Base-by-base conservation (phyloP, 2,113 vertebrate genomes). In the Nematolebias whitei region DNA sequence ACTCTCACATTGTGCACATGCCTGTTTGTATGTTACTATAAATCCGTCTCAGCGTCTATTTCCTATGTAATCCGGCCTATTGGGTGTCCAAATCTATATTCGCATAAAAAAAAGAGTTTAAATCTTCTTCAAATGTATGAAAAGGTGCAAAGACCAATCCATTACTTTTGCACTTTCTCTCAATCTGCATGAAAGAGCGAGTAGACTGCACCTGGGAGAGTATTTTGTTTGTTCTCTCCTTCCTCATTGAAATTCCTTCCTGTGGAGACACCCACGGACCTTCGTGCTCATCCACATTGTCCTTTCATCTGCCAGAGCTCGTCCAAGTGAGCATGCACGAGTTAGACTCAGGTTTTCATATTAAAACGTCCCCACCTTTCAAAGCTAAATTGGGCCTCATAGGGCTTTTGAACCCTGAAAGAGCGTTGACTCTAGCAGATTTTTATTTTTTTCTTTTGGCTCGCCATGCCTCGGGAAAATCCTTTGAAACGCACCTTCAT, bases 351-450 rank as follows among this genome's bases (percentile, higher is more conserved):
- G 80, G 54, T 80, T 83, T 80, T 74, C 64, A 65, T 65, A 80
- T 72, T 68, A 63, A 85, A 85, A 74, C 43, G 18, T 45, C 64
- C 60, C 71, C 51, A 45, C 79, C 63, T 84, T 81, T 82, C 83
- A 88, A 88, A 91, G 84, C 76, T 54, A 75, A 80, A 87, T 80
- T 79, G 57, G 73, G 67, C 78, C 84, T 89, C 85, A 87, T 64
- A 79, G 58, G 20, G 72, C 63, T 63, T 89, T 85, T 87, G 77
- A 88, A 83, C 62, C 63, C 75, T 65, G 58, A 74, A 74, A 84
- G 73, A 74, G 72, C 64, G 53, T 78, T 68, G 62, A 76, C 56
- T 59, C 60, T 43, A 20, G 3, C 39, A 45, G 3, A 19, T 55
- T 38, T 47, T 41, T 58, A 15, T 48, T 45, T 43, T 56, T 45